Evolutionary conservation across 2,888 invertebrate species (phyloP).

Genomic region (Harmothoe impar): DNA sequence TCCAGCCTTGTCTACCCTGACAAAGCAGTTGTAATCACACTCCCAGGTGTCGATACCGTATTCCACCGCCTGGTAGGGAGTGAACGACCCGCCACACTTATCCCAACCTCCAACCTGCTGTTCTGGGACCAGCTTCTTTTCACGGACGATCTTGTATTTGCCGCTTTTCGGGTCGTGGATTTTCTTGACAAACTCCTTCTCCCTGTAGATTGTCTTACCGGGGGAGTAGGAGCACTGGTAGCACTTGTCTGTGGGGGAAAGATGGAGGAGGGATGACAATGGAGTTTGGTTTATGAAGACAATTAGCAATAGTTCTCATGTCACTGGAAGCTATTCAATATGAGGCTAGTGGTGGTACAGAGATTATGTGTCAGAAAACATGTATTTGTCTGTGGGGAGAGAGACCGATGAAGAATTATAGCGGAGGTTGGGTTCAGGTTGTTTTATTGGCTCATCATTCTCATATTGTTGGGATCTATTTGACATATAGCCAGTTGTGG

Average conservation of each 20-base stretch:
- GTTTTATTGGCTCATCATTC: too few relatives aligned
- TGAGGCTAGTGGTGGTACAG: not conserved
- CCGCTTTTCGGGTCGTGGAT: constrained; percentile 31
- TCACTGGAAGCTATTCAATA: not conserved
- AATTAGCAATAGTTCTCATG: not conserved
- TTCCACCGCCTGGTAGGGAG: constrained; percentile 4
- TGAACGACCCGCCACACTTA: constrained; percentile 59
- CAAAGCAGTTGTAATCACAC: constrained; percentile 62
- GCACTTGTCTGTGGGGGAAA: constrained; percentile 40
- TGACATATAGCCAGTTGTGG: too few relatives aligned
- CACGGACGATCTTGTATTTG: constrained; percentile 59
- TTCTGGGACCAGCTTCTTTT: constrained; percentile 55
- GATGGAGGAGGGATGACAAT: too few relatives aligned
- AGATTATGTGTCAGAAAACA: not conserved
- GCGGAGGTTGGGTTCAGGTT: not conserved
- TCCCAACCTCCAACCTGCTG: constrained; percentile 63
- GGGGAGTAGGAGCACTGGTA: constrained; percentile 65
- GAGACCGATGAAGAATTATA: too few relatives aligned
- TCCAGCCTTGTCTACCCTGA: constrained; percentile 58
- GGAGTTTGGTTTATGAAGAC: too few relatives aligned
- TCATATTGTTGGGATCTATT: too few relatives aligned
- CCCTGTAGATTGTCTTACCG: constrained; percentile 53
- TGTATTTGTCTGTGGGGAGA: not conserved
- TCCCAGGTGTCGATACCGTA: constrained; percentile 63
- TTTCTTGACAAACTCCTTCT: constrained; percentile 60